Base-by-base conservation (phyloP, 2,888 invertebrate species). In the Napeogenes inachia region DNA sequence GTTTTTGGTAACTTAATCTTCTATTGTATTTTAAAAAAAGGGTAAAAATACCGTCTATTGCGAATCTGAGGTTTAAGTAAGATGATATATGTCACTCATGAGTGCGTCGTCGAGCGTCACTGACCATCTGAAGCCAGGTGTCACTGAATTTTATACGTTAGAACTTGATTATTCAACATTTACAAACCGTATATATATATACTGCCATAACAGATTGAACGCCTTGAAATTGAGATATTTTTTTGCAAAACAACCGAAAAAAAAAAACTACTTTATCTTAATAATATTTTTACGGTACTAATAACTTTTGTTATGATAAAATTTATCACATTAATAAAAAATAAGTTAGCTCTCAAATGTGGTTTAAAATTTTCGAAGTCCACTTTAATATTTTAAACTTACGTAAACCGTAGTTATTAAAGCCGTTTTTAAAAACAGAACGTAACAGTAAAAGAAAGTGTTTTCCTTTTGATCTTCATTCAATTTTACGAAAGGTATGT, bases 41-140 rank as follows among this genome's bases (percentile, higher is more conserved):
- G 50, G 50, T 50, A 50, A 50, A 50, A 50, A 50, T 50, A 50
- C 30, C 50, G 8, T 50, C n/a, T 30, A 30, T 58, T 56, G 61
- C 55, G 55, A 64, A 54, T 57, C 47, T 57, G 62, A 66, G 57
- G 56, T 63, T 59, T 61, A 56, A 60, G 64, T 64, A 64, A 64
- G 33, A 13, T 45, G 66, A 66, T 64, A 21, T 21, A 66, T 61
- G 64, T 55, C 60, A 63, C 65, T 66, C 66, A 60, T 59, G 62
- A 60, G 66, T 62, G 57, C 45, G 59, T 59, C 45, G 57, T 61
- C 60, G 56, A 56, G 62, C 65, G 62, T 67, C 64, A 64, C 64
- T 60, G 61, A 61, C 60, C 57, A 61, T 61, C 61, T 66, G 59
- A 66, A 59, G 45, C 54, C 50, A 59, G 57, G 58, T 62, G 67